A percentile compares a stretch with the other conserved stretches of the same genome.
Conservation (phyloP, 2,797 vertebrate species). For the Megaceryle alcyon region DNA sequence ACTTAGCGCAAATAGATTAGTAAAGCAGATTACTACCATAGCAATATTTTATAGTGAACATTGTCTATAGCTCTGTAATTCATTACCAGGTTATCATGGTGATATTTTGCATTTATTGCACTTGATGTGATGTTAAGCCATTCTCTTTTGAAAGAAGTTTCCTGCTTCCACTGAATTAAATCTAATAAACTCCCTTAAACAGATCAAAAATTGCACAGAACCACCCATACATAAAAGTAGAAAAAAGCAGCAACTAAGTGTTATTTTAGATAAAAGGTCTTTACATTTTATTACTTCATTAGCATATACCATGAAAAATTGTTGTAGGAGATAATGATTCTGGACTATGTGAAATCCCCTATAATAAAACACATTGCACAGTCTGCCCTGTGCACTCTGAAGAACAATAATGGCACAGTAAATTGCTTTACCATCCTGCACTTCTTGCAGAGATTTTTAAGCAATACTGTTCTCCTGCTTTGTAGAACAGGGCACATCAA, state of each 20-base stretch:
- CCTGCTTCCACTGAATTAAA: slow-evolving; percentile 36
- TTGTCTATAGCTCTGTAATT: background rate
- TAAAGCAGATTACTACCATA: background rate
- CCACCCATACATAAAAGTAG: slow-evolving; percentile 50
- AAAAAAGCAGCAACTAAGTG: slow-evolving; percentile 52
- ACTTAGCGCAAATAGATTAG: background rate
- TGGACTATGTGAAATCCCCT: slow-evolving; percentile 46
- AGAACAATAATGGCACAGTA: slow-evolving; percentile 40
- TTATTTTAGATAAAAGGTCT: slow-evolving; percentile 62
- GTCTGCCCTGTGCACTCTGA: slow-evolving; percentile 36
- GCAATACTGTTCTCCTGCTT: slow-evolving; percentile 11
- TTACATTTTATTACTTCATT: slow-evolving; percentile 67
- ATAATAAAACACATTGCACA: slow-evolving; percentile 57
- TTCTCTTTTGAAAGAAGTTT: slow-evolving; percentile 42
- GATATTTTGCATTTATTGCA: slow-evolving; percentile 38
- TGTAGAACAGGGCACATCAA: background rate
- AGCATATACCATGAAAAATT: slow-evolving; percentile 63
- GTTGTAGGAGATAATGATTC: slow-evolving; percentile 57
- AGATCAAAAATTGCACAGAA: slow-evolving; percentile 58
- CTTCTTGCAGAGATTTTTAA: slow-evolving; percentile 19
- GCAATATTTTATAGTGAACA: background rate
- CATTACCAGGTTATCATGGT: background rate
- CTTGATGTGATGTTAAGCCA: slow-evolving; percentile 16
- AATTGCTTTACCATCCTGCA: slow-evolving; percentile 31
- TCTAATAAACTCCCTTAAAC: slow-evolving; percentile 44